Percentiles rank a stretch among this genome's conserved stretches.
Conservation (phyloP, 2,888 invertebrate genomes). For the Rugalucina vietnamica region DNA sequence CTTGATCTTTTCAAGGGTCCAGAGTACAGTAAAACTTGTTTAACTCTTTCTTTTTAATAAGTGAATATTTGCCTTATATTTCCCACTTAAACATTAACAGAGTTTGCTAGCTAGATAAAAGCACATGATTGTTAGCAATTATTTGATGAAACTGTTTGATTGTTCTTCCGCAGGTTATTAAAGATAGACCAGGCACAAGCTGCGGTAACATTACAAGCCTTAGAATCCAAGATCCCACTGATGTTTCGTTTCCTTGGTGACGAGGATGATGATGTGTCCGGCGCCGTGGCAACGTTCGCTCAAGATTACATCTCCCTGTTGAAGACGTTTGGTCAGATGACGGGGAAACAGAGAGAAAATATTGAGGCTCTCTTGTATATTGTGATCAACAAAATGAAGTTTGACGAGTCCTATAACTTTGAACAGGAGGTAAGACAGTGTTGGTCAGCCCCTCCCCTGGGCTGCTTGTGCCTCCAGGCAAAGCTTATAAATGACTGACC, state of each 20-base stretch:
- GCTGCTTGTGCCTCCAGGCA: too few relatives aligned
- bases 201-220: constrained; percentile 73
- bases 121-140: too few relatives aligned
- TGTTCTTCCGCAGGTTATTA: constrained; percentile 71
- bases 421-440: constrained; percentile 83
- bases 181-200: constrained; percentile 78
- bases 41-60: too few relatives aligned
- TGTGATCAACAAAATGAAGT: constrained; percentile 85
- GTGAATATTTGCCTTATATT: too few relatives aligned
- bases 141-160: too few relatives aligned
- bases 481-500: too few relatives aligned
- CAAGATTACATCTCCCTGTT: constrained; percentile 85
- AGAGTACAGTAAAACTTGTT: too few relatives aligned
- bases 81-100: too few relatives aligned
- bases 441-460: too few relatives aligned
- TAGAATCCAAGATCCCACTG: constrained; percentile 85
- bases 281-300: constrained; percentile 85
- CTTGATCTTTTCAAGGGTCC: too few relatives aligned
- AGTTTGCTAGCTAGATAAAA: too few relatives aligned
- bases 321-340: constrained; percentile 82
- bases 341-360: constrained; percentile 81
- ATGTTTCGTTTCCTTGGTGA: constrained; percentile 85
- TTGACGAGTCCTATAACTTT: constrained; percentile 85
- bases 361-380: constrained; percentile 84
- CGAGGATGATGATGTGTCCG: constrained; percentile 86